Evolutionary conservation across 2,888 invertebrate species (phyloP).

Genomic region (Aspidiotus destructor): DNA sequence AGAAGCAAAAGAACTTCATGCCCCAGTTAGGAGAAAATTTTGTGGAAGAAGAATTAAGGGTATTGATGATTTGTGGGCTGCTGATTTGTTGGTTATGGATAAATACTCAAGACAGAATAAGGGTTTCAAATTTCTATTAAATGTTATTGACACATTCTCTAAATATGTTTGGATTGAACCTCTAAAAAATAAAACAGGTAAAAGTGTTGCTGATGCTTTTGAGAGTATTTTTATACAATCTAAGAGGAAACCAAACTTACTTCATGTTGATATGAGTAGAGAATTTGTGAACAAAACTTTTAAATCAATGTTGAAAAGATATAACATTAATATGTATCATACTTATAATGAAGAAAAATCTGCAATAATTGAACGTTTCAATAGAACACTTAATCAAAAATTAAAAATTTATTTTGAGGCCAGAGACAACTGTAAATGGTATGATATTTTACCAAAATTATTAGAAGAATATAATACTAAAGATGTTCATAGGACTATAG

Average conservation of each 20-base stretch:
- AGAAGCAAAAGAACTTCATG: slow-evolving; percentile 18
- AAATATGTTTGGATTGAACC: slow-evolving; percentile 37
- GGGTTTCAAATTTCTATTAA: slow-evolving; percentile 34
- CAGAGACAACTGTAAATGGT: slow-evolving; percentile 37
- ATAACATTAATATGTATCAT: slow-evolving; percentile 37
- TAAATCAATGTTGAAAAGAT: slow-evolving; percentile 33
- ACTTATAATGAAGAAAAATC: slow-evolving; percentile 39
- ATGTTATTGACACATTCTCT: slow-evolving; percentile 36
- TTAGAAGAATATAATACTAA: slow-evolving; percentile 38
- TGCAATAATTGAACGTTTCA: slow-evolving; percentile 39
- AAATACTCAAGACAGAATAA: slow-evolving; percentile 32
- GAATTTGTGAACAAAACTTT: slow-evolving; percentile 37
- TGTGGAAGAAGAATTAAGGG: slow-evolving; percentile 5
- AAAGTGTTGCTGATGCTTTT: slow-evolving; percentile 35
- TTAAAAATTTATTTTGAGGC: slow-evolving; percentile 39
- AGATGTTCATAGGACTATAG: slow-evolving; percentile 25
- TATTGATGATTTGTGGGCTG: slow-evolving; percentile 26
- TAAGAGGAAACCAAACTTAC: slow-evolving; percentile 30
- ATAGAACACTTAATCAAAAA: slow-evolving; percentile 39
- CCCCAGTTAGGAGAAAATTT: slow-evolving; percentile 16
- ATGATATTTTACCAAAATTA: slow-evolving; percentile 38
- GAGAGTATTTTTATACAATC: slow-evolving; percentile 35
- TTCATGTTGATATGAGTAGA: slow-evolving; percentile 38
- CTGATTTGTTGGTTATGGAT: slow-evolving; percentile 27
- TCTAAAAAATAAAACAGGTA: slow-evolving; percentile 36